Base-by-base conservation (phyloP, 2,888 invertebrate species). In the Caenorhabditis sulstoni region DNA sequence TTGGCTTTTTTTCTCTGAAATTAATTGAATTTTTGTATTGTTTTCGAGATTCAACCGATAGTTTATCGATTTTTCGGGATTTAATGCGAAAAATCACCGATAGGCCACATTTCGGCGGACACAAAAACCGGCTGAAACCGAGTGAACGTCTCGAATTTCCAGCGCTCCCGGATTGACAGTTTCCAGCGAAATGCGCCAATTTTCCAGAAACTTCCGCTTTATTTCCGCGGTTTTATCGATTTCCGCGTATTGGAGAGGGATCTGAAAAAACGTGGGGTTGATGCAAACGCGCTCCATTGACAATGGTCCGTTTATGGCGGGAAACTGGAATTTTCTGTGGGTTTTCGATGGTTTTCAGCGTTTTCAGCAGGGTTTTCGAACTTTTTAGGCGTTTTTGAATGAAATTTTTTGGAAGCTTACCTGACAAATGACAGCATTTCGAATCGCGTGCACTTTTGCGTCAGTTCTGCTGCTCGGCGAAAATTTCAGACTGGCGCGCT, bases 41-140 rank as follows among this genome's bases (percentile, higher is more conserved):
- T 23, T 23, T 52, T 20, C 16, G 5, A 29, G 12, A 2, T 35
- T 29, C 47, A 52, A 41, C 8, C 16, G 2, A 3, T 3, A 47
- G 20, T n/a, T n/a, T n/a, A n/a, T n/a, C n/a, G n/a, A n/a, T n/a
- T n/a, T n/a, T n/a, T n/a, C n/a, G n/a, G n/a, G n/a, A n/a, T n/a
- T n/a, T n/a, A n/a, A n/a, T n/a, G n/a, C n/a, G 7, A 47, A 47
- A 20, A 52, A 59, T 22, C 7, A 86, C 86, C 87, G 62, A 66
- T 86, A 86, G 2, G 81, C 55, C 22, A 85, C 85, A 78, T 83
- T 81, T 52, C 83, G 64, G 11, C 87, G 81, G 14, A 82, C 71
- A 62, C 86, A 87, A 58, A 87, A 87, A 3, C 87, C 87, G 11
- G 83, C 81, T 11, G 86, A 85, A 9, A 87, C 87, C 2, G 64